These are phyloP conservation scores for Oriolus oriolus DNA, from an alignment of 2,113 vertebrate genomes.

Conservation along the genomic window DNA sequence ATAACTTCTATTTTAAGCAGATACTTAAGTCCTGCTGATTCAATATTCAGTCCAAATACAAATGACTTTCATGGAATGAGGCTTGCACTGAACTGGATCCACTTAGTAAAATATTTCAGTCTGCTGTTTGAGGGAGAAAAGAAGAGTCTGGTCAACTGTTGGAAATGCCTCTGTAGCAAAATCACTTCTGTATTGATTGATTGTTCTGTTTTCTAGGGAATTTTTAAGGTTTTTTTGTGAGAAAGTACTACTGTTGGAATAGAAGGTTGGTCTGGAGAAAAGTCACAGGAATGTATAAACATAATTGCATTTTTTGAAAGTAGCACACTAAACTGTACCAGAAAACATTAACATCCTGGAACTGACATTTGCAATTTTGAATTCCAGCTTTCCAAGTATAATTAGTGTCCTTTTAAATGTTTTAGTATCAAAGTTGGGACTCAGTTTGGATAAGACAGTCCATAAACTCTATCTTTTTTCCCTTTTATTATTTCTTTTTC, in stretches of 20 bases:
- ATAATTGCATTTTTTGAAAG: not conserved
- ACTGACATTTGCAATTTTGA: not conserved
- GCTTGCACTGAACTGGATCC: not conserved
- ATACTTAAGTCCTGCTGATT: not conserved
- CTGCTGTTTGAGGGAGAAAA: not conserved
- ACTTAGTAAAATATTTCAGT: not conserved
- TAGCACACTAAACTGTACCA: not conserved
- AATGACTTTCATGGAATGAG: not conserved
- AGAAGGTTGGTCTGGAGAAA: not conserved
- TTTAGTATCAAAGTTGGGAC: not conserved
- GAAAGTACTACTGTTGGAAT: not conserved
- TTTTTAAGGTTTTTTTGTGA: not conserved
- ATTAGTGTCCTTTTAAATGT: not conserved
- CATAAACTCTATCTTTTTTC: not conserved
- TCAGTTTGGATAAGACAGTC: not conserved
- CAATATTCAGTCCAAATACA: not conserved
- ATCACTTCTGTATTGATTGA: not conserved
- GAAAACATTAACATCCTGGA: not conserved
- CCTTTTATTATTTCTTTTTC: not conserved
- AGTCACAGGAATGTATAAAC: not conserved
- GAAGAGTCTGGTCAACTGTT: not conserved
- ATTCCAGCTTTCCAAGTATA: not conserved
- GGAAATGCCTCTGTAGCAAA: not conserved
- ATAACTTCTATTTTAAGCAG: slow-evolving; percentile 9
- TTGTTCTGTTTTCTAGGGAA: not conserved